Evolutionary conservation across 2,113 vertebrate genomes (phyloP).

Genomic region (Alouatta palliata): DNA sequence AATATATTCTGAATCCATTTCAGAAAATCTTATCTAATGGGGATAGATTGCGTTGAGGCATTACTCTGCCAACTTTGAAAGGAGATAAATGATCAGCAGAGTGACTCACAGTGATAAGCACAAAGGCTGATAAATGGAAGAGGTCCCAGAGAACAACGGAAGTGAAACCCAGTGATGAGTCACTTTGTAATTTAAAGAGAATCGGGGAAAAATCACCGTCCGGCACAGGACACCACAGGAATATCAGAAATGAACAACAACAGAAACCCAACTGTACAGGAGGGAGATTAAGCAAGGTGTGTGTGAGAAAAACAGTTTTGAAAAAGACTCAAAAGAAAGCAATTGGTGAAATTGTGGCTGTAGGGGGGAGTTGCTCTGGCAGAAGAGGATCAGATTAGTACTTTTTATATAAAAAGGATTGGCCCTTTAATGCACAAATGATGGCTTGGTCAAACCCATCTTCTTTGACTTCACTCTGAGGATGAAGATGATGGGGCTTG

Average conservation of each 20-base stretch:
- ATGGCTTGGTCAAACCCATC: constrained; percentile 39
- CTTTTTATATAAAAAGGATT: constrained; percentile 55
- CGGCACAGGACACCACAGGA: fast-evolving
- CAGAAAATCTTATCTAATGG: constrained; percentile 4
- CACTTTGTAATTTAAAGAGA: constrained; percentile 70
- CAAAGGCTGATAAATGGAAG: constrained; percentile 33
- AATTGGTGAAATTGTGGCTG: constrained; percentile 66
- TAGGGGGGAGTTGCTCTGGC: constrained; percentile 66
- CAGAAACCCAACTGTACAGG: constrained; percentile 47
- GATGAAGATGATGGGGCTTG: constrained; percentile 21
- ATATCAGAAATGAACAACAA: constrained; percentile 66
- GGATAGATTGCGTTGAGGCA: neutral
- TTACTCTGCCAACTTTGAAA: constrained; percentile 46
- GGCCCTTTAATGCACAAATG: constrained; percentile 13
- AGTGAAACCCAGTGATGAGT: constrained; percentile 65
- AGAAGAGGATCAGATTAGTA: constrained; percentile 60
- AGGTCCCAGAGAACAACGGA: constrained; percentile 20
- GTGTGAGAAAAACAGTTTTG: constrained; percentile 64
- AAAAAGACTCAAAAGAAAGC: constrained; percentile 65
- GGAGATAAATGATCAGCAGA: constrained; percentile 65
- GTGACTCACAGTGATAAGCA: constrained; percentile 56
- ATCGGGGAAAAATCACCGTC: neutral
- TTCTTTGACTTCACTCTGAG: constrained; percentile 4
- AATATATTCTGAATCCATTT: neutral
- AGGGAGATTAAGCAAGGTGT: constrained; percentile 58